A percentile compares a stretch with the other conserved stretches of the same genome.
Evolutionary conservation across 2,797 vertebrate genomes (phyloP).

Genomic region (Mormyrops attenuatus): DNA sequence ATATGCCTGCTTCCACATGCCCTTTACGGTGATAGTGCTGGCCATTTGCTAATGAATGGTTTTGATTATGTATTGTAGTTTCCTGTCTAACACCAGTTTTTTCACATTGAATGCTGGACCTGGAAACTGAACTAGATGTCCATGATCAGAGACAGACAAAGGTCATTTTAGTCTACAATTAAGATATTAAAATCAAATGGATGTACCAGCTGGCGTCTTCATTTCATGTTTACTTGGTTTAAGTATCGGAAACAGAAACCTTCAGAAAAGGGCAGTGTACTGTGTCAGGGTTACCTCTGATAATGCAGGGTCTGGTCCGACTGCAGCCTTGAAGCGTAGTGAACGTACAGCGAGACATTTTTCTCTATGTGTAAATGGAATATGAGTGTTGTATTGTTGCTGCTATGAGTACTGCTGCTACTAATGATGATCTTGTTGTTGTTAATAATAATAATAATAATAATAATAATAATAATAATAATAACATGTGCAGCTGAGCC

Average conservation of each 20-base stretch:
- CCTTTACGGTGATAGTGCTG: neutral
- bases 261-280: neutral
- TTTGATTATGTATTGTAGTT: neutral
- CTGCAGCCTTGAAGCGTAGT: neutral
- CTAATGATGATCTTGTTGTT: neutral
- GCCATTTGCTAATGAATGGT: neutral
- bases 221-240: neutral
- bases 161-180: neutral
- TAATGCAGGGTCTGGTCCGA: neutral
- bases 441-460: no score
- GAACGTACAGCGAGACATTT: neutral
- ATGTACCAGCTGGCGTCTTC: neutral
- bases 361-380: neutral
- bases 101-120: neutral
- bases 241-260: neutral
- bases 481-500: no score
- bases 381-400: neutral
- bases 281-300: neutral
- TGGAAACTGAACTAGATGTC: neutral
- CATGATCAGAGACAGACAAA: neutral
- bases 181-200: neutral
- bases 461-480: no score
- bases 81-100: neutral
- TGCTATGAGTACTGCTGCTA: neutral
- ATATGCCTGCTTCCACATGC: neutral